These are phyloP conservation scores for Galaxea fascicularis DNA, from an alignment of 92 coral and sea anemone species.

Conservation along the genomic window DNA sequence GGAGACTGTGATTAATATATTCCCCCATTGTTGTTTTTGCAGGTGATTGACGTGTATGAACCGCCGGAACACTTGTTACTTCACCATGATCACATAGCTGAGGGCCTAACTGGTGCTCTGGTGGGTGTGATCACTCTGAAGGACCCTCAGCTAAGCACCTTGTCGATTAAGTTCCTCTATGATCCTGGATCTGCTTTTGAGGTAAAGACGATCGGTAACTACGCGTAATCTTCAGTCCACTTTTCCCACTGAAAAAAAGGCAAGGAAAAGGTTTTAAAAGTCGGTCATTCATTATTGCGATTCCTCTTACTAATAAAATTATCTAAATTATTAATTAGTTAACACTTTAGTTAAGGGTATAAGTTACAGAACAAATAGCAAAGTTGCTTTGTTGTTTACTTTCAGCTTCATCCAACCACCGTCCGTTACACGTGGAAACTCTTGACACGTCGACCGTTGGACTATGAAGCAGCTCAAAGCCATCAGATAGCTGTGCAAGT, in stretches of 20 bases:
- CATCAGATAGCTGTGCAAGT: conserved; percentile 56
- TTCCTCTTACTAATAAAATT: too few species aligned
- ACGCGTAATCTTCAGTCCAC: neutral
- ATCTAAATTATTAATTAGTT: too few species aligned
- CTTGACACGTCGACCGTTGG: conserved; percentile 65
- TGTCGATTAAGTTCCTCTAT: conserved; percentile 37
- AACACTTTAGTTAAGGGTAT: too few species aligned
- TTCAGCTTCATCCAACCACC: conserved; percentile 57
- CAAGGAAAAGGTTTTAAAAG: neutral
- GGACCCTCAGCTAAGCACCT: conserved; percentile 70
- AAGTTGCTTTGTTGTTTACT: neutral
- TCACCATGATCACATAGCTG: conserved; percentile 70
- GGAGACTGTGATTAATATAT: neutral
- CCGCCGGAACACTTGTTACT: conserved; percentile 71
- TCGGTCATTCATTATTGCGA: too few species aligned
- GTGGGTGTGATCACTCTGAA: conserved; percentile 73
- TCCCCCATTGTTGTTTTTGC: neutral
- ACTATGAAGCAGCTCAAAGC: conserved; percentile 61
- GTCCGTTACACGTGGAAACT: conserved; percentile 65
- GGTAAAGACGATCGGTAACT: conserved; percentile 26
- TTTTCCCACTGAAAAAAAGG: neutral
- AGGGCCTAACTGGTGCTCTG: conserved; percentile 60
- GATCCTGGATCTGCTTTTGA: conserved; percentile 52
- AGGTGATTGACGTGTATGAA: conserved; percentile 76
- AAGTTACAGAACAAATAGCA: too few species aligned